These are phyloP conservation scores for Cephus pulcher DNA, from an alignment of 2,888 invertebrate genomes.

Conservation along the genomic window DNA sequence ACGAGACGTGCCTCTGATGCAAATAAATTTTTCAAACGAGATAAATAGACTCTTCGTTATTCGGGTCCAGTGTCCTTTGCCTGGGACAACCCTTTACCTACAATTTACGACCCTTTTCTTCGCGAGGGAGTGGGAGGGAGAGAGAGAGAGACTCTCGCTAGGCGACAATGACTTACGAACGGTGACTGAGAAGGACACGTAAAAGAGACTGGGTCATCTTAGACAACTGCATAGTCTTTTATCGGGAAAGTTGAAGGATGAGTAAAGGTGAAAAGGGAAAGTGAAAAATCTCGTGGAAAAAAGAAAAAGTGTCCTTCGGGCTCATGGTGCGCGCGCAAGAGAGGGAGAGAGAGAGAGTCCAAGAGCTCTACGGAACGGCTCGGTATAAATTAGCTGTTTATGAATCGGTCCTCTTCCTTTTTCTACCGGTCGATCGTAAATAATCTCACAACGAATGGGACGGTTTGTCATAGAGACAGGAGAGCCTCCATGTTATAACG, in stretches of 20 bases:
- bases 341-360: constrained; percentile 7
- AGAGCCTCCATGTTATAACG: background rate
- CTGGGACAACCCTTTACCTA: background rate
- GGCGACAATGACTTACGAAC: background rate
- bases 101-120: background rate
- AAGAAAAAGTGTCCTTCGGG: background rate
- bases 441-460: constrained; percentile 34
- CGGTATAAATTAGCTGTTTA: constrained; percentile 52
- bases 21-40: background rate
- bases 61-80: background rate
- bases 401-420: constrained; percentile 42
- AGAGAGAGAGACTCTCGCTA: background rate
- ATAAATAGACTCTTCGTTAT: background rate
- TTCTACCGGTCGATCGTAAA: constrained; percentile 38
- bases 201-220: background rate
- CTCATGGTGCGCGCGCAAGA: background rate
- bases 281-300: background rate
- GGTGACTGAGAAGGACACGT: background rate
- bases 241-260: constrained; percentile 23
- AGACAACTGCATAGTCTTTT: background rate
- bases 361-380: constrained; percentile 22
- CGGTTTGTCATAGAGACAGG: constrained; percentile 1
- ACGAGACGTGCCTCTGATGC: background rate
- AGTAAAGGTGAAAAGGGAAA: constrained; percentile 24
- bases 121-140: background rate